phyloP scores from a whole-genome alignment of 2,113 vertebrate genomes.

The Geothlypis trichas region DNA sequence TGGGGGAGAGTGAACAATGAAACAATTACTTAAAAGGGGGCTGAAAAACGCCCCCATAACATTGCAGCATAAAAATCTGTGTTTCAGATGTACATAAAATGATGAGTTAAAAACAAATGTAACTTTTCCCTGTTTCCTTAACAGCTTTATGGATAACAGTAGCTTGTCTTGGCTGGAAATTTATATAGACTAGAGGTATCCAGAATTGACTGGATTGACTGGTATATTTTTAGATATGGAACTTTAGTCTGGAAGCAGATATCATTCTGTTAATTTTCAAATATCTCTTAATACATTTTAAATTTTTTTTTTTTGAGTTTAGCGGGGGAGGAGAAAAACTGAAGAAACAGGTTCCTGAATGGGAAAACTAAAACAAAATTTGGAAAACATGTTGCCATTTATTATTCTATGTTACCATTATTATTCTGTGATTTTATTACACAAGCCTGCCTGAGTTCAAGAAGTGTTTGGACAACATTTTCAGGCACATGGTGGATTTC shows the following conservation, averaged over 20 bases:
- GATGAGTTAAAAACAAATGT: neutral
- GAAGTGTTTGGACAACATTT: neutral
- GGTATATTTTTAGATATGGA: neutral
- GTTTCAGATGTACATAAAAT: neutral
- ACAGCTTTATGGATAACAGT: neutral
- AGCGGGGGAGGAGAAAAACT: neutral
- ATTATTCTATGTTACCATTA: neutral
- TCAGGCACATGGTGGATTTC: neutral
- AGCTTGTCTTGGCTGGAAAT: neutral
- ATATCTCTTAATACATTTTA: neutral
- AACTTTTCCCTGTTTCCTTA: neutral
- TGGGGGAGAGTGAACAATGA: neutral
- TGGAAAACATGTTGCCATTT: neutral
- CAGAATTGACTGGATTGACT: no score
- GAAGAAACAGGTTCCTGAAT: neutral
- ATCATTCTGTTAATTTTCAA: neutral
- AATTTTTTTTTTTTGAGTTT: neutral
- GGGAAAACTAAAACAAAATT: neutral
- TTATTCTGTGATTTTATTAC: neutral
- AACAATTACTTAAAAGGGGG: neutral
- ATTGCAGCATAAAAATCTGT: neutral
- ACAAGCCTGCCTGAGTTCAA: neutral
- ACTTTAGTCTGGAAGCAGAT: neutral
- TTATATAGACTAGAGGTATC: neutral
- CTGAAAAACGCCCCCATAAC: neutral